phyloP scores from a whole-genome alignment of 2,797 vertebrate species.

The Coregonus ussuriensis region DNA sequence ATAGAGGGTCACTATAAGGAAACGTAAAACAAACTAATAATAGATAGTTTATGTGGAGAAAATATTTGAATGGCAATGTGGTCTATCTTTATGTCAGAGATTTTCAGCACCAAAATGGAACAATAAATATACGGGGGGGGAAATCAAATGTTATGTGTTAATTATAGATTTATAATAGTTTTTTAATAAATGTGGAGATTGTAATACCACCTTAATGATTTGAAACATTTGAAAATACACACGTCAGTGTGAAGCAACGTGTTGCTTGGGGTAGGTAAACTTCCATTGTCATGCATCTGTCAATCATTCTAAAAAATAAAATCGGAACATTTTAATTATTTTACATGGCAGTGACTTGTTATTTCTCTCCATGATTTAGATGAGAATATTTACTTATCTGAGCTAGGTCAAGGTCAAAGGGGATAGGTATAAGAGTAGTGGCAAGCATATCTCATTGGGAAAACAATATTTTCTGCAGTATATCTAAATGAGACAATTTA shows the following conservation, averaged over 20 bases:
- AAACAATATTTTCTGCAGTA: not conserved
- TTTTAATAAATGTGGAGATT: not conserved
- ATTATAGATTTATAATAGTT: not conserved
- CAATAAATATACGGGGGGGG: not conserved
- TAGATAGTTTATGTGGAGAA: not conserved
- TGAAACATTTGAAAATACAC: conserved; percentile 28
- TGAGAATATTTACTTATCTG: not conserved
- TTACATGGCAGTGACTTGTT: not conserved
- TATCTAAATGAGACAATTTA: not conserved
- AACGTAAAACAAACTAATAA: not conserved
- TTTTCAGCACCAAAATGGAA: not conserved
- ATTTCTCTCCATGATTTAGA: not conserved
- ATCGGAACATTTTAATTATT: not conserved
- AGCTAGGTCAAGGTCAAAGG: not conserved
- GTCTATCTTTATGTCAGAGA: not conserved
- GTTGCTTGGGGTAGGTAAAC: not conserved
- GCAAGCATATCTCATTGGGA: not conserved
- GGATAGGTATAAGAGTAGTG: not conserved
- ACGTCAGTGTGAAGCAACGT: not conserved
- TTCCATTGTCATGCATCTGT: not conserved
- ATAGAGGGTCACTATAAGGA: not conserved
- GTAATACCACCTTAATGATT: conserved; percentile 41
- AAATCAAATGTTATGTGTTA: not conserved
- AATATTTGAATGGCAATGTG: not conserved
- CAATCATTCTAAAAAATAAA: not conserved